Conservation (phyloP, 2,797 vertebrate genomes). For the Hippoglossus hippoglossus region DNA sequence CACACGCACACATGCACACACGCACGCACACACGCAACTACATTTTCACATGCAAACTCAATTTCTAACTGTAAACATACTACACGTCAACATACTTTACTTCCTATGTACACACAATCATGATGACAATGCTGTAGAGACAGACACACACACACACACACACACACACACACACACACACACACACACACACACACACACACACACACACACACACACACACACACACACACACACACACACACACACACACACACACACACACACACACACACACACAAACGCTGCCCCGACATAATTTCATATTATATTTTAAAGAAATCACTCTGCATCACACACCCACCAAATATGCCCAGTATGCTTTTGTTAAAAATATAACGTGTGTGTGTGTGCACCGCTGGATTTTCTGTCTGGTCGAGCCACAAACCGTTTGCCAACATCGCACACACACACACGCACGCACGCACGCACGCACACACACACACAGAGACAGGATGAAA, state of each 20-base stretch:
- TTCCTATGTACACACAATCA: not conserved
- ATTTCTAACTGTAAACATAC: conserved; percentile 18
- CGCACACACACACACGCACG: not conserved
- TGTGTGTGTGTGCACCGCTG: conserved; percentile 36
- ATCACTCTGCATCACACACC: conserved; percentile 50
- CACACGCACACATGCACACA: conserved; percentile 40
- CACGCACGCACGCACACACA: not conserved
- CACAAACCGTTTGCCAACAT: conserved; percentile 45
- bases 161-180: conserved; percentile 12
- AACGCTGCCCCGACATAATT: conserved; percentile 21
- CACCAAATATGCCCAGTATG: conserved; percentile 65
- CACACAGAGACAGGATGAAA: conserved; percentile 28
- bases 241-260: conserved; percentile 15
- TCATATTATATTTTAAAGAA: conserved; percentile 51
- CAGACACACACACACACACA: conserved; percentile 26
- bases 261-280: conserved; percentile 11
- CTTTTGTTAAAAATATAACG: conserved; percentile 71
- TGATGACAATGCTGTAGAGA: conserved; percentile 9
- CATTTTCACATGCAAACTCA: conserved; percentile 20
- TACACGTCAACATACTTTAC: conserved; percentile 8
- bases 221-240: too few relatives aligned
- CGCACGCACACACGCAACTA: conserved; percentile 38
- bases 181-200: conserved; percentile 19
- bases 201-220: too few relatives aligned
- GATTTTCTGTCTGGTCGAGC: conserved; percentile 46